These are phyloP conservation scores for Phyllotreta striolata DNA, from an alignment of 2,888 invertebrate species.

Conservation along the genomic window DNA sequence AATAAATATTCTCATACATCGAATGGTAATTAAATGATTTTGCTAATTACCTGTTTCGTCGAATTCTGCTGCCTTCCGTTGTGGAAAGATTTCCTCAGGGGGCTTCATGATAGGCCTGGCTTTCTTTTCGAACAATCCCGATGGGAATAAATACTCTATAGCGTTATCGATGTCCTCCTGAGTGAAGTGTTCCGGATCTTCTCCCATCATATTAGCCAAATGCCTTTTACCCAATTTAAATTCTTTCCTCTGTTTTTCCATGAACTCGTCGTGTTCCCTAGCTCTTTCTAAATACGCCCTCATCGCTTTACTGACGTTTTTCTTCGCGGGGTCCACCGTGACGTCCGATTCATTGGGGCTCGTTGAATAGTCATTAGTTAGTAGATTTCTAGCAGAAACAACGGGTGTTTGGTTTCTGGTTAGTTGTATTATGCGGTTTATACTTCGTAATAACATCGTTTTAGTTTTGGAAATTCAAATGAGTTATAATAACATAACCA, in stretches of 20 bases:
- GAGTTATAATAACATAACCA: no score
- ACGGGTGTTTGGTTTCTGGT: not conserved
- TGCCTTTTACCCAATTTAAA: slow-evolving; percentile 94
- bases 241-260: slow-evolving; percentile 79
- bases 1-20: not conserved
- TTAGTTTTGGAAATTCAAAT: no score
- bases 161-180: slow-evolving; percentile 88
- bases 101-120: slow-evolving; percentile 92
- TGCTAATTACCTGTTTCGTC: slow-evolving; percentile 71
- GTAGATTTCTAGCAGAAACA: not conserved
- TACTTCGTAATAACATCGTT: no score
- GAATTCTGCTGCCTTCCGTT: slow-evolving; percentile 87
- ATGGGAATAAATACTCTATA: slow-evolving; percentile 95
- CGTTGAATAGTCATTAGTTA: slow-evolving; percentile 8
- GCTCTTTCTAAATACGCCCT: slow-evolving; percentile 85
- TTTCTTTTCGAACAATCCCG: slow-evolving; percentile 83
- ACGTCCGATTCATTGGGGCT: slow-evolving; percentile 13
- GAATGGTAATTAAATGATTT: no score
- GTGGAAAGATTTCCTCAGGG: slow-evolving; percentile 86
- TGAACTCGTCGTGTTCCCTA: slow-evolving; percentile 81
- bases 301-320: slow-evolving; percentile 88
- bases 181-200: slow-evolving; percentile 86
- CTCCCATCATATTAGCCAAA: slow-evolving; percentile 99
- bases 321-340: slow-evolving; percentile 54
- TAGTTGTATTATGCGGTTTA: no score